Evolutionary conservation across 1,140 invertebrate genomes (phyloP), one percentile per base, ranked within the genome.

Genomic region (Pseudobourletiella spinata): DNA sequence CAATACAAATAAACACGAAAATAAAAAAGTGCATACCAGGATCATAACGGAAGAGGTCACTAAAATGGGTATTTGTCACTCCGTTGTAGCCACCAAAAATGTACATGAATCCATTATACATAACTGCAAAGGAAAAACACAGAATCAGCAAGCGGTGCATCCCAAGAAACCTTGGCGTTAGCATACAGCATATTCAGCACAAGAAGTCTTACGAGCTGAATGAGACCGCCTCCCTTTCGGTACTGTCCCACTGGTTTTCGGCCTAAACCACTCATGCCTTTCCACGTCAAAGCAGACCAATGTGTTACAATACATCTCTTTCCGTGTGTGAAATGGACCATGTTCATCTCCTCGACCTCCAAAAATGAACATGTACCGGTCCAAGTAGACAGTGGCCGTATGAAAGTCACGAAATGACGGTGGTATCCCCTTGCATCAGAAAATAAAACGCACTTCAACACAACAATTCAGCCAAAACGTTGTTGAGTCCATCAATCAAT

Each of bases 81-180:
- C 87, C 86, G 76, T 91, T 89, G 72, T 86, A 93, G 11, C 91
- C 91, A 35, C 91, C 91, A 78, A 94, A 93, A 48, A 94, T 83
- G 70, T 88, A 91, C 73, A 66, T 82, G 77, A 24, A 68, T 15
- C 80, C 82, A 64, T 85, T 82, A 71, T 89, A 82, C 1, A 86
- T 77, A 83, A 91, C 85, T 86, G 72, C 60, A 80, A 54, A 15
- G 1, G n/a, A 6, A 42, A 59, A 39, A 44, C 18, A 29, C 32
- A 39, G n/a, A 39, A 39, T 39, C 32, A 8, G n/a, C n/a, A 11
- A 28, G 25, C 18, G 29, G 16, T 30, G 18, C 16, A 22, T 22
- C 16, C 14, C 25, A n/a, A 22, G 51, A 55, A 11, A 16, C 16
- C 14, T 22, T n/a, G n/a, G n/a, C n/a, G n/a, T n/a, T n/a, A n/a